A percentile compares a stretch with the other conserved stretches of the same genome.
phyloP scores from a whole-genome alignment of 2,113 vertebrate species.

The Microtus pennsylvanicus region DNA sequence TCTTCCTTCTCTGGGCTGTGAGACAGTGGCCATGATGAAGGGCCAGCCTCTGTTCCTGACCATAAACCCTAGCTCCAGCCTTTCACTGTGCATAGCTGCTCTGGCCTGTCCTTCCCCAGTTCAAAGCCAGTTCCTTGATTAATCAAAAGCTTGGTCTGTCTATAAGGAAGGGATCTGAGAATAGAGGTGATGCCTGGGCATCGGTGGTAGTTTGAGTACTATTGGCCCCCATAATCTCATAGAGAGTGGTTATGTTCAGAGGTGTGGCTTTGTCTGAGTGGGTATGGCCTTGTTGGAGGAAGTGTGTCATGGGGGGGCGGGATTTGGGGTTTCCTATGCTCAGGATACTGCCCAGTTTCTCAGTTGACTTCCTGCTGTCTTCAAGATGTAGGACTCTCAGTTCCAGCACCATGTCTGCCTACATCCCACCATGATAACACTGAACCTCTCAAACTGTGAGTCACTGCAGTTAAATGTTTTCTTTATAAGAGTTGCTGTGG shows the following conservation, averaged over 20 bases:
- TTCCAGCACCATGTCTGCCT: not conserved
- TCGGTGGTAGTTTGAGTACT: not conserved
- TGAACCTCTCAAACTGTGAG: not conserved
- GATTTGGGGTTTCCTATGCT: not conserved
- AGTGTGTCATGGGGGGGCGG: not conserved
- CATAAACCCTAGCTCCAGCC: not conserved
- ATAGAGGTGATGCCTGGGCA: not conserved
- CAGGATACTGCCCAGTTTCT: not conserved
- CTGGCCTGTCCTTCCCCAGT: not conserved
- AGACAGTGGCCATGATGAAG: not conserved
- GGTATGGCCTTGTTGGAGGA: not conserved
- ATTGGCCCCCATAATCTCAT: not conserved
- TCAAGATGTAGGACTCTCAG: not conserved
- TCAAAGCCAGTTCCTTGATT: not conserved
- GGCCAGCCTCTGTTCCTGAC: not conserved
- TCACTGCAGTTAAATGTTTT: not conserved
- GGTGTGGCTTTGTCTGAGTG: not conserved
- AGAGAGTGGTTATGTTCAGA: not conserved
- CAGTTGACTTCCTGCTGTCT: not conserved
- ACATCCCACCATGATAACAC: not conserved
- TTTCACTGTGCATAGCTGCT: not conserved
- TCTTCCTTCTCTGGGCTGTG: not conserved
- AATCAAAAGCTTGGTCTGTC: not conserved
- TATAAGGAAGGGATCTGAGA: not conserved
- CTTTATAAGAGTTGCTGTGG: not conserved